Conservation (phyloP, 1,140 invertebrate genomes). For the Pseudomyrmex dendroicus region DNA sequence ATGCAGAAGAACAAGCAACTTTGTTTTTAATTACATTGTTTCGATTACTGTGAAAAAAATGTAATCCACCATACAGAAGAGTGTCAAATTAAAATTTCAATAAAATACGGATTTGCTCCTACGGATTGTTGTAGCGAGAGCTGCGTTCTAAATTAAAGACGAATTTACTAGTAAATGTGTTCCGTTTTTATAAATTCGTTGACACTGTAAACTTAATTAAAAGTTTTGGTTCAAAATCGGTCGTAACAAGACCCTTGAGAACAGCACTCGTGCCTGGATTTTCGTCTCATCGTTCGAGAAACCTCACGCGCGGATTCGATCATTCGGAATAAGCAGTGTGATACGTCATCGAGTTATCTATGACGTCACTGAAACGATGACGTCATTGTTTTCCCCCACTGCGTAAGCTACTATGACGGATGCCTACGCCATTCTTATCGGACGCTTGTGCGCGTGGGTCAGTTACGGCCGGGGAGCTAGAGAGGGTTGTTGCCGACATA, state of each 20-base stretch:
- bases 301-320: slow-evolving; percentile 36
- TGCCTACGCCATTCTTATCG: slow-evolving; percentile 49
- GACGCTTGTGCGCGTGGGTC: slow-evolving; percentile 28
- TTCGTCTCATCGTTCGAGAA: slow-evolving; percentile 24
- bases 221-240: slow-evolving; percentile 22
- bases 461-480: background rate
- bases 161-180: slow-evolving; percentile 10
- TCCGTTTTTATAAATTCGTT: slow-evolving; percentile 18
- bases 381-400: slow-evolving; percentile 48
- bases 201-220: slow-evolving; percentile 37
- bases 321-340: slow-evolving; percentile 31
- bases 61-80: background rate
- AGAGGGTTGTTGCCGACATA: slow-evolving; percentile 25
- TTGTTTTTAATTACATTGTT: background rate
- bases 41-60: background rate
- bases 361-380: slow-evolving; percentile 48
- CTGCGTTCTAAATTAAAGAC: background rate
- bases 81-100: background rate
- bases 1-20: background rate
- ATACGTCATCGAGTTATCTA: slow-evolving; percentile 56
- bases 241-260: background rate
- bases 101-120: background rate
- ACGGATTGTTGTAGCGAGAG: background rate
- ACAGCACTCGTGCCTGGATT: background rate
- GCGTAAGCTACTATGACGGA: background rate